Base-by-base conservation (phyloP, 2,888 invertebrate species). In the Sphinx pinastri region DNA sequence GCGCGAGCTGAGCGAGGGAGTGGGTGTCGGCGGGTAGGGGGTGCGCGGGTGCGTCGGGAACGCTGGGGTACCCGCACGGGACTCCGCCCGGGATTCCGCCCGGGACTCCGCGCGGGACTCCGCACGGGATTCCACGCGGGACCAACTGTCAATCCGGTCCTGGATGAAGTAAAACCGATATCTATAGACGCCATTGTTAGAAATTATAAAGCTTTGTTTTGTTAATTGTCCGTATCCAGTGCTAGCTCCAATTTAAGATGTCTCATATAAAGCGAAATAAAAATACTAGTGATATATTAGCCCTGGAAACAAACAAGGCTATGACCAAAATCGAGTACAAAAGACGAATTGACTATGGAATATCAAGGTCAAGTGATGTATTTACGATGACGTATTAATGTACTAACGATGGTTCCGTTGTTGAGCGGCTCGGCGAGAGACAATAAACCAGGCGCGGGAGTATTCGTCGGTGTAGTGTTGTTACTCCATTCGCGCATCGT, bases 31-130 rank as follows among this genome's bases (percentile, higher is more conserved):
- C 77, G 96, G 96, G 93, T 97, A 97, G 14, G 98, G 98, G 10
- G 98, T 98, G 80, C 98, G 96, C 71, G 98, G 98, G 82, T 97
- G 97, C 70, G 98, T 98, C 72, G 99, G 99, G 94, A 99, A 99
- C 70, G 97, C 97, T 59, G 99, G 99, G 31, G 99, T 99, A 87
- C 98, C 97, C 45, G 98, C 97, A 72, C 98, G 95, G 63, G 96
- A 95, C 81, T 95, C 93, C 70, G 95, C 90, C 74, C 96, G 95
- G 95, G 96, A 96, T 74, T 95, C 95, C 76, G 95, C 95, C 72
- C 94, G 91, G 70, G 95, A 95, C 78, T 96, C 96, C 78, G 95
- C 94, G 72, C 95, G 94, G 73, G 85, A 85, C 71, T 95, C 91
- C 12, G 49, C 63, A 7, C 63, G 60, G 1, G 60, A 63, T 78